Conservation (phyloP, 2,113 vertebrate species). For the Heliornis fulica region DNA sequence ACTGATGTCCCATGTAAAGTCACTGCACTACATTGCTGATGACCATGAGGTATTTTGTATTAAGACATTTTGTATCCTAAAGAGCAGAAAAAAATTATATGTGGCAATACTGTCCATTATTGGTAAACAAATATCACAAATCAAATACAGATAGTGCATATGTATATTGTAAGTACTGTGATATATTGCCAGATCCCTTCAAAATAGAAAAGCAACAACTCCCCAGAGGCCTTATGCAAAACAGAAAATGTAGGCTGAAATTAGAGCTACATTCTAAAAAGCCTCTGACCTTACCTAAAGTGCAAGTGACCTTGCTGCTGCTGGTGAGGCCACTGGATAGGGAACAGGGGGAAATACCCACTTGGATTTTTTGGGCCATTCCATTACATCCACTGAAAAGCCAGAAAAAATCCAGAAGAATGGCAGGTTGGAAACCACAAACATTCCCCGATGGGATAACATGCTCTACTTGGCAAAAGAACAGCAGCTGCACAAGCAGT, state of each 20-base stretch:
- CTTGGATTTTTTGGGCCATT: neutral
- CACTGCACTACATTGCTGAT: neutral
- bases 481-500: neutral
- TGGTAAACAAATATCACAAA: neutral
- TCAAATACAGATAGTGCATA: neutral
- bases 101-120: neutral
- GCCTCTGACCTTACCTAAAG: neutral
- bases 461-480: neutral
- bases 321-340: neutral
- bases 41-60: neutral
- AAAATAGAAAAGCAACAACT: neutral
- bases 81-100: neutral
- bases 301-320: neutral
- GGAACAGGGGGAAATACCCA: neutral
- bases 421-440: neutral
- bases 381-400: neutral
- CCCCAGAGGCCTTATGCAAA: neutral
- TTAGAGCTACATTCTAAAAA: neutral
- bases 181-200: neutral
- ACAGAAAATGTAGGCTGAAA: neutral
- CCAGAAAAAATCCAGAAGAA: neutral
- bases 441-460: fast-evolving
- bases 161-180: neutral
- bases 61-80: neutral
- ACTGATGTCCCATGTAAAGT: neutral